Evolutionary conservation across 2,113 vertebrate genomes (phyloP).

Genomic region (Craseonycteris thonglongyai): DNA sequence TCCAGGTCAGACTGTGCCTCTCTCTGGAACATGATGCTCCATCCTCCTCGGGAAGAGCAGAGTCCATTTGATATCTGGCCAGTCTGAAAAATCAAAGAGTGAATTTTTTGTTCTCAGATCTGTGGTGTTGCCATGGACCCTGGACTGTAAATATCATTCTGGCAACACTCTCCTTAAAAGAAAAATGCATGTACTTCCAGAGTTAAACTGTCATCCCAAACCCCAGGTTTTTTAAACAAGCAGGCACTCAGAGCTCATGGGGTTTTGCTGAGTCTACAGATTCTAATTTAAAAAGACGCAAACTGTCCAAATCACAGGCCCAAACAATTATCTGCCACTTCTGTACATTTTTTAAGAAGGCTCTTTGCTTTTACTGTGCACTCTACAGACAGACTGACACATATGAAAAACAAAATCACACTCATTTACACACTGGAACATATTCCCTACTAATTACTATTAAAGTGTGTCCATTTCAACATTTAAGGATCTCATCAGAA

Average conservation of each 20-base stretch:
- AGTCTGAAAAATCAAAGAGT: constrained; percentile 15
- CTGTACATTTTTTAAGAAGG: background rate
- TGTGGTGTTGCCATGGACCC: background rate
- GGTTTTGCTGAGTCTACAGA: background rate
- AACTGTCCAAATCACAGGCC: background rate
- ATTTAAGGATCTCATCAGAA: background rate
- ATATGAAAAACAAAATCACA: background rate
- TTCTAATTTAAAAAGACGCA: background rate
- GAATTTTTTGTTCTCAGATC: background rate
- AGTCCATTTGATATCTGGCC: background rate
- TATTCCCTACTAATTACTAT: background rate
- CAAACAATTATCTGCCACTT: background rate
- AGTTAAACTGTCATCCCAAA: background rate
- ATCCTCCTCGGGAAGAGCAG: background rate
- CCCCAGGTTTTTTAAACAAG: background rate
- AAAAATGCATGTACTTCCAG: background rate
- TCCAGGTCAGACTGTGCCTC: background rate
- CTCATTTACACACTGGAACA: background rate
- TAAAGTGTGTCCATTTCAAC: background rate
- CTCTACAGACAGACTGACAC: background rate
- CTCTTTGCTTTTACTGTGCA: background rate
- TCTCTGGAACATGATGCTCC: background rate
- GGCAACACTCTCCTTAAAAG: background rate
- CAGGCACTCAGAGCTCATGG: background rate
- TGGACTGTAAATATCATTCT: constrained; percentile 3